Base-by-base conservation (phyloP, 2,113 vertebrate species). In the Vimba vimba region DNA sequence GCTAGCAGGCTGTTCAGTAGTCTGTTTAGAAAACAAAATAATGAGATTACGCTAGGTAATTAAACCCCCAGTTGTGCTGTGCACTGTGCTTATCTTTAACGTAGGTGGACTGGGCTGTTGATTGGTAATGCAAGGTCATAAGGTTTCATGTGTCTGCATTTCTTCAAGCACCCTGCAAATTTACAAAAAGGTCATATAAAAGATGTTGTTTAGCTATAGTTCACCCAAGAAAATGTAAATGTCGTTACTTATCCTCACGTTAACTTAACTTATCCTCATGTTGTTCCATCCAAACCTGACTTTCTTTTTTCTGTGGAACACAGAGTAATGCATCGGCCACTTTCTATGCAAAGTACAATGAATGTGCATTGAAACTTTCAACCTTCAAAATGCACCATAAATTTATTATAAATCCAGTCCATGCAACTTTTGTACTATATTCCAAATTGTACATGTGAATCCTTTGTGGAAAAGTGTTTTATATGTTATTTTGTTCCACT, bases 1-100 rank as follows among this genome's bases (percentile, higher is more conserved):
- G 77, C 88, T 88, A 83, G 85, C 85, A 84, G 82, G 79, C 76
- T 64, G 82, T 85, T 90, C 82, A 88, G 87, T 86, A 86, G 87
- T 78, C 86, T 82, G 86, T 87, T 90, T 89, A 82, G 88, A 86
- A 89, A 89, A 89, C 84, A 89, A 89, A 90, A 86, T 87, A 85
- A 90, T 86, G 87, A 88, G 85, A 86, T 88, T 88, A 86, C 57
- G 50, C 25, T 13, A 74, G 73, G 82, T 83, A 89, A 87, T 90
- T 89, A 89, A 87, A 81, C 86, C 87, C 75, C 80, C 86, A 79
- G 83, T 86, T 81, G 85, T 83, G 66, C 74, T 50, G 47, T 60
- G 80, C 55, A 60, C 60, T 86, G 30, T 74, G 83, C 43, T 87
- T 85, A 89, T 87, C 83, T 89, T 87, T 75, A 68, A 60, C 68